Percentiles rank a stretch among this genome's conserved stretches.
These are phyloP conservation scores for Vanacampus margaritifer DNA, from an alignment of 2,113 vertebrate species.

Conservation along the genomic window DNA sequence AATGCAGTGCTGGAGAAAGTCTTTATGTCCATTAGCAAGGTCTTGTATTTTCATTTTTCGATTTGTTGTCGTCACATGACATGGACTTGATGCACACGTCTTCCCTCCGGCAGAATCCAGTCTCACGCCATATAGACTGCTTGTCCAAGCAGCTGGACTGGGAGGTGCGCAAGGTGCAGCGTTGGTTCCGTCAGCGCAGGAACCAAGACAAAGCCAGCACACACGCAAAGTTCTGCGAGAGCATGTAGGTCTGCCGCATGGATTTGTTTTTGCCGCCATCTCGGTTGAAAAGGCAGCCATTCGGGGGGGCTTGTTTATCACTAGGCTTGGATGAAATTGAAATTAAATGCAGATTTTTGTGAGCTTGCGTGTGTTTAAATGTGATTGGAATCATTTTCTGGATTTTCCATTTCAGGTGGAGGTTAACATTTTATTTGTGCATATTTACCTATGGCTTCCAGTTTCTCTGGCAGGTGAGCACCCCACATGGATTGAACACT, in stretches of 20 bases:
- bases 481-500: neutral
- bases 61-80: neutral
- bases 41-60: constrained; percentile 35
- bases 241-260: constrained; percentile 84
- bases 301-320: neutral
- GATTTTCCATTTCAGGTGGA: constrained; percentile 81
- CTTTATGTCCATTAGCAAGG: constrained; percentile 93
- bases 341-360: neutral
- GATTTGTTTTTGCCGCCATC: too few relatives aligned
- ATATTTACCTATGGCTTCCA: constrained; percentile 90
- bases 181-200: constrained; percentile 94
- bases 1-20: constrained; percentile 95
- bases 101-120: constrained; percentile 78
- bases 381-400: neutral
- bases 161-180: constrained; percentile 90
- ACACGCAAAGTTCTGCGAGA: constrained; percentile 95
- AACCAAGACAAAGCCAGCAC: constrained; percentile 95
- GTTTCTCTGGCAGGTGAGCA: constrained; percentile 92
- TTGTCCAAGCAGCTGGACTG: constrained; percentile 97
- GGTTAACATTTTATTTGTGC: constrained; percentile 92
- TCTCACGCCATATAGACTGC: constrained; percentile 84
- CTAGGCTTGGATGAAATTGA: neutral
- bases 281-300: neutral
- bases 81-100: neutral
- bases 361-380: neutral